Conservation (phyloP, 2,113 vertebrate species). For the Gallinago jamesoni region DNA sequence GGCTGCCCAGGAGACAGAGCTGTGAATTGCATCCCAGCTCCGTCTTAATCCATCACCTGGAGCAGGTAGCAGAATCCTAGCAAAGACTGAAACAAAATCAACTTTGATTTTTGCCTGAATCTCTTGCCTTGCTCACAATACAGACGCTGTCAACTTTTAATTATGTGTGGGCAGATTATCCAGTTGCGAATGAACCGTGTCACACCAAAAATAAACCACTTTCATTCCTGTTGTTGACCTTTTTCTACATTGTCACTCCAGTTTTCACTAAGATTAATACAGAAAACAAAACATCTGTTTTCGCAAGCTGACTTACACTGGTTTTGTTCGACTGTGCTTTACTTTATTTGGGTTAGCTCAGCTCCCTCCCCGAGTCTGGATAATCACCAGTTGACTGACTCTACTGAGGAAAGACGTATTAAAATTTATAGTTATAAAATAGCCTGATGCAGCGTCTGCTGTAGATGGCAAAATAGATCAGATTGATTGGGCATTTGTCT, state of each 20-base stretch:
- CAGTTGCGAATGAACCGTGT: neutral
- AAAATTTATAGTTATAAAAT: constrained; percentile 52
- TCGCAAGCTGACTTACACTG: neutral
- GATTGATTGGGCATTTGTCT: constrained; percentile 59
- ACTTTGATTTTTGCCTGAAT: neutral
- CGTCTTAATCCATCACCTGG: constrained; percentile 42
- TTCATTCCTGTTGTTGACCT: neutral
- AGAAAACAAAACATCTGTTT: neutral
- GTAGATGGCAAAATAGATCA: constrained; percentile 28
- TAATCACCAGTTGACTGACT: constrained; percentile 35
- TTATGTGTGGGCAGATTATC: neutral
- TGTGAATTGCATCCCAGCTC: constrained; percentile 34
- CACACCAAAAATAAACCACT: neutral
- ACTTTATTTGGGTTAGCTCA: neutral
- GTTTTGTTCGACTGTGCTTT: neutral
- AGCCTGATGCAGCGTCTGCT: constrained; percentile 34
- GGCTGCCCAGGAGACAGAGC: constrained; percentile 24
- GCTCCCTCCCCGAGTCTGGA: neutral
- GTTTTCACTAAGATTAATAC: neutral
- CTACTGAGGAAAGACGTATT: neutral
- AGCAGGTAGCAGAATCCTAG: neutral
- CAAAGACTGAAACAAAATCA: constrained; percentile 7
- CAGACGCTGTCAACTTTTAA: neutral
- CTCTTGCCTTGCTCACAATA: neutral
- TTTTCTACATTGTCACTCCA: neutral